Evolutionary conservation across 2,888 invertebrate species (phyloP).

Genomic region (Argyresthia albistria): DNA sequence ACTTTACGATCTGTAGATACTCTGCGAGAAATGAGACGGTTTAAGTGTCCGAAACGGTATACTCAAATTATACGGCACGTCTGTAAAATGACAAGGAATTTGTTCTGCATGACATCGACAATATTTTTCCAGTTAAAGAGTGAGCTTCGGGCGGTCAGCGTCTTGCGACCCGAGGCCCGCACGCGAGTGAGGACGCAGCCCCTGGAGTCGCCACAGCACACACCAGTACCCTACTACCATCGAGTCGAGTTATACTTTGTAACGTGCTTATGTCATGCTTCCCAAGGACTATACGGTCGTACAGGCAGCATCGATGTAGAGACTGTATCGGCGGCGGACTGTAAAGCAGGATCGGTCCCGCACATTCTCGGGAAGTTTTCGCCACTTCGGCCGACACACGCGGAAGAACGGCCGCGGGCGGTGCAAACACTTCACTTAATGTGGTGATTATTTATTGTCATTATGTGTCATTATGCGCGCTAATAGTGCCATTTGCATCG

Average conservation of each 20-base stretch:
- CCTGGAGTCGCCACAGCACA: constrained; percentile 8
- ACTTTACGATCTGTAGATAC: constrained; percentile 1
- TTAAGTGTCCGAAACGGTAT: background rate
- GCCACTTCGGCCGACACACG: background rate
- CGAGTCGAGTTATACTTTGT: no score
- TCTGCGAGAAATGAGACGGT: background rate
- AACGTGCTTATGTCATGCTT: no score
- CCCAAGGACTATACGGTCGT: no score
- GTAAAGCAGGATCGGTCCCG: constrained; percentile 11
- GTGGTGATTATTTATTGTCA: constrained; percentile 55
- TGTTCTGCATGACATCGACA: constrained; percentile 28
- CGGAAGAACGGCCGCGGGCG: constrained; percentile 6
- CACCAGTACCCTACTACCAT: no score
- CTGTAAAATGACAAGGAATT: constrained; percentile 20
- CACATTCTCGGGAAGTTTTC: constrained; percentile 29
- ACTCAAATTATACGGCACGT: constrained; percentile 20
- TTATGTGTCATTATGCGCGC: constrained; percentile 55
- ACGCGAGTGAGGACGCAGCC: background rate
- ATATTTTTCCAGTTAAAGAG: constrained; percentile 27
- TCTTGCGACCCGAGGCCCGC: background rate
- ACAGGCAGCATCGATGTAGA: no score
- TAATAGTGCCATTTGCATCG: constrained; percentile 40
- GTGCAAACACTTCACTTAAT: constrained; percentile 33
- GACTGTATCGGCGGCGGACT: background rate
- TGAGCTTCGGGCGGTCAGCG: constrained; percentile 29